Base-by-base conservation (phyloP, 2,797 vertebrate genomes). In the Avahi laniger region DNA sequence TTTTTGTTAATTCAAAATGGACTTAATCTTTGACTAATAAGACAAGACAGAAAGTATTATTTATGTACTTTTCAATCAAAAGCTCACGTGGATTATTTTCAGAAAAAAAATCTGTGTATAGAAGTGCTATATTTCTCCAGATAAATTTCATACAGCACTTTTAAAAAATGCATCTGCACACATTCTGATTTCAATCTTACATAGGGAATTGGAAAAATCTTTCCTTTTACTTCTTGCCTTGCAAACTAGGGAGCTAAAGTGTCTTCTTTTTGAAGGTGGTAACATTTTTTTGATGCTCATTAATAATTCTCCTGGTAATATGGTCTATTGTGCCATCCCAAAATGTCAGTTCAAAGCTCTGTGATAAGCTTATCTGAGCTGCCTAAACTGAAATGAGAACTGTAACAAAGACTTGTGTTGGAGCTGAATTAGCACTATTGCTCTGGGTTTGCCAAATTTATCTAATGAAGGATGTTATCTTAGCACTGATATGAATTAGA, bases 311-410 rank as follows among this genome's bases (percentile, higher is more conserved):
- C 30, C 35, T 84, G 65, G 28, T 85, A 84, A 54, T 94, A 57
- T 88, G 38, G 46, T 86, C 91, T 79, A 69, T 79, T 92, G 76
- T 97, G 75, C 94, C 73, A 91, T 85, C 41, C 93, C 28, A 61
- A 86, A 95, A 57, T 54, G 7, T 82, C 93, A 94, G 52, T 63
- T 84, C 57, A 4, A 17, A 94, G 70, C 65, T 33, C 69, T 35
- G 46, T 69, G 75, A 95, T 96, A 87, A 96, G 95, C 95, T 94
- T 95, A 85, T 96, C 75, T 89, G 59, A 91, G 91, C 91, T 94
- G 72, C 88, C 67, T 85, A 93, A 95, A 81, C 93, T 91, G 81
- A 94, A 93, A 82, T 54, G 50, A 93, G 89, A 94, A 84, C 85
- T 91, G 89, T 95, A 97, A 96, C 85, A 96, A 96, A 98, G 93